Base-by-base conservation (phyloP, 2,888 invertebrate species). In the Cheilosia scutellata region DNA sequence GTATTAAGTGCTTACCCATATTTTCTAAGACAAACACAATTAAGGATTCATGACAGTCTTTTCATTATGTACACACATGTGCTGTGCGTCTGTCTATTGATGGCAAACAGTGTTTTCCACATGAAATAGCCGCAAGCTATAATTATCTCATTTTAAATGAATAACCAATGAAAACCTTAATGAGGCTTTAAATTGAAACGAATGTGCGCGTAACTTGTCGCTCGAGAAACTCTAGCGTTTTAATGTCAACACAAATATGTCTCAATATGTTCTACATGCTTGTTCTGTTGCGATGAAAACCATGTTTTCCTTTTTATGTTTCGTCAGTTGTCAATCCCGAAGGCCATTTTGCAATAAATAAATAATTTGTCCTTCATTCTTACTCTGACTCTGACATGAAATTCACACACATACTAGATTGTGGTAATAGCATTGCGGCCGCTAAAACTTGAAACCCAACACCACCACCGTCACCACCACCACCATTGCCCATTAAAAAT, bases 361-460 rank as follows among this genome's bases (percentile, higher is more conserved):
- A 86, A 76, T 86, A 72, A 86, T 84, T 62, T 86, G 76, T 82
- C 70, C 79, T 65, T 74, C 60, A 65, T 63, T 57, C 66, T 49
- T 75, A 51, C n/a, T 27, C 53, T 62, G 33, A 65, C 51, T 47
- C 51, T 25, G 65, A 68, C 37, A 76, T 33, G 55, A 65, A 58
- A 25, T 60, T 20, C 31, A 57, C 47, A 72, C 49, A 78, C 42
- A 57, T 4, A 68, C 20, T 57, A 40, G 33, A 77, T 51, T 68
- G 82, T 72, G 86, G 76, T 86, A 86, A 86, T 86, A 82, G 68
- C 77, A 82, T 86, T 86, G 86, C 82, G 76, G 31, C 53, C 62
- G 66, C 31, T 53, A 40, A 66, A 40, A 51, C 27, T 25, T 13
- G 33, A 33, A 16, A 16, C 20, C 16, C 33, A 42, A 9, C 47